Conservation (phyloP, 2,113 vertebrate genomes). For the Budorcas taxicolor region DNA sequence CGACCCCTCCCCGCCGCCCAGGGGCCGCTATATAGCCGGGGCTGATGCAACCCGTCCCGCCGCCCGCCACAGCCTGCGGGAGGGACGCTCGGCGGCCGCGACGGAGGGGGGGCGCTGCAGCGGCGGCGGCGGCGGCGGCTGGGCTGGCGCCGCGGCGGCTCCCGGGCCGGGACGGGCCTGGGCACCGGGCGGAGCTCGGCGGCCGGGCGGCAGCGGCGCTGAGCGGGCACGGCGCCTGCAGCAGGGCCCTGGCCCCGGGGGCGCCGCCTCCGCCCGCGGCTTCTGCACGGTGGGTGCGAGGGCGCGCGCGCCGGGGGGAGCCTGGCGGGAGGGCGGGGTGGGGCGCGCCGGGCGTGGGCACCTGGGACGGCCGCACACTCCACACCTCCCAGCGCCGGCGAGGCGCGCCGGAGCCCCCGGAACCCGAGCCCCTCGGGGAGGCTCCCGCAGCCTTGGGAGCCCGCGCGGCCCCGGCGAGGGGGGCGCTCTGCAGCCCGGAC, state of each 20-base stretch:
- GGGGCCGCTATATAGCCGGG: conserved; percentile 91
- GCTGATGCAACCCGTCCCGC: conserved; percentile 87
- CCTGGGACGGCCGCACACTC: conserved; percentile 1
- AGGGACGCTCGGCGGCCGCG: conserved; percentile 73
- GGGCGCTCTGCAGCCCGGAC: not conserved
- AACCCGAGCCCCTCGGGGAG: not conserved
- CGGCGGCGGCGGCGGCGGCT: conserved; percentile 54
- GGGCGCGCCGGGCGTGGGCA: not conserved
- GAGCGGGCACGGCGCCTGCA: conserved; percentile 64
- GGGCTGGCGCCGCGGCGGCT: conserved; percentile 69
- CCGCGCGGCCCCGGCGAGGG: not conserved
- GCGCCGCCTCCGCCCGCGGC: conserved; percentile 62
- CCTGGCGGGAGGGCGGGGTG: not conserved
- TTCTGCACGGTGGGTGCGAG: conserved; percentile 75
- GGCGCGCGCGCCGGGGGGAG: not conserved
- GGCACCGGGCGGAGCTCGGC: conserved; percentile 62
- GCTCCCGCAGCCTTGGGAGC: not conserved
- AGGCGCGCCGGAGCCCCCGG: not conserved
- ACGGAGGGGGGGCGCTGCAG: conserved; percentile 60
- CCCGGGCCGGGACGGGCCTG: conserved; percentile 69
- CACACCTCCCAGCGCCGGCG: not conserved
- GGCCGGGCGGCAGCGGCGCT: conserved; percentile 63
- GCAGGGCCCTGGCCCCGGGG: conserved; percentile 63
- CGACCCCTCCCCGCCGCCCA: conserved; percentile 91
- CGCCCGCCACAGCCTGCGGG: conserved; percentile 77